Percentiles rank a stretch among this genome's conserved stretches.
These are phyloP conservation scores for Drosophila mojavensis DNA, from an alignment of 1,140 invertebrate species.

Conservation along the genomic window DNA sequence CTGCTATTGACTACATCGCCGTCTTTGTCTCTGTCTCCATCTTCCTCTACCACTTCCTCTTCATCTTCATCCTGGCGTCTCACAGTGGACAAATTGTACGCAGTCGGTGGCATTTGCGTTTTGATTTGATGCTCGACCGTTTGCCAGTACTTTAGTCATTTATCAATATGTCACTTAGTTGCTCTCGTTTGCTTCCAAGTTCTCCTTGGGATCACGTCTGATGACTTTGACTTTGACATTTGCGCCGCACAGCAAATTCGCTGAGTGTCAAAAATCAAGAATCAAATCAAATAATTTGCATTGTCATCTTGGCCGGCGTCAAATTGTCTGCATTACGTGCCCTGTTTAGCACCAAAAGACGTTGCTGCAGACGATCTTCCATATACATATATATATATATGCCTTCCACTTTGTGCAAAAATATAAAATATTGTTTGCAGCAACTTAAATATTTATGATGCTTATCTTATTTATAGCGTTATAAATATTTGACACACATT, in stretches of 20 bases:
- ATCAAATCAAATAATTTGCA: conserved; percentile 48
- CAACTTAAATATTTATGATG: conserved; percentile 15
- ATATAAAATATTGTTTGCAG: neutral
- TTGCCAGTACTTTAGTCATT: conserved; percentile 48
- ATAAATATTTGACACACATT: conserved; percentile 9
- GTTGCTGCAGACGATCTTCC: no score
- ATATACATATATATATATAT: no score
- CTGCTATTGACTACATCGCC: conserved; percentile 1
- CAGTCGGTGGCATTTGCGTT: conserved; percentile 37
- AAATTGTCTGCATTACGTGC: conserved; percentile 28
- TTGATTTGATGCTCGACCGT: conserved; percentile 30
- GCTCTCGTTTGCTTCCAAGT: conserved; percentile 44
- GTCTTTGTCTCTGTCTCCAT: no score
- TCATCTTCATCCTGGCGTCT: neutral
- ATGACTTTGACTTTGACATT: conserved; percentile 41
- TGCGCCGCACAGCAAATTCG: conserved; percentile 32
- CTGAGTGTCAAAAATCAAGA: conserved; percentile 44
- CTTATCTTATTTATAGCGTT: conserved; percentile 7
- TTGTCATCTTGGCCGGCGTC: conserved; percentile 27
- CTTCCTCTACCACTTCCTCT: no score
- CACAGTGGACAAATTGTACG: conserved; percentile 28
- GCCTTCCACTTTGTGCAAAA: neutral
- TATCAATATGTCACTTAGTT: conserved; percentile 72
- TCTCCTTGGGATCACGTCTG: conserved; percentile 31
- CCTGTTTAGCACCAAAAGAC: conserved; percentile 16